Conservation (phyloP, 2,888 invertebrate genomes). For the Erebia palarica region DNA sequence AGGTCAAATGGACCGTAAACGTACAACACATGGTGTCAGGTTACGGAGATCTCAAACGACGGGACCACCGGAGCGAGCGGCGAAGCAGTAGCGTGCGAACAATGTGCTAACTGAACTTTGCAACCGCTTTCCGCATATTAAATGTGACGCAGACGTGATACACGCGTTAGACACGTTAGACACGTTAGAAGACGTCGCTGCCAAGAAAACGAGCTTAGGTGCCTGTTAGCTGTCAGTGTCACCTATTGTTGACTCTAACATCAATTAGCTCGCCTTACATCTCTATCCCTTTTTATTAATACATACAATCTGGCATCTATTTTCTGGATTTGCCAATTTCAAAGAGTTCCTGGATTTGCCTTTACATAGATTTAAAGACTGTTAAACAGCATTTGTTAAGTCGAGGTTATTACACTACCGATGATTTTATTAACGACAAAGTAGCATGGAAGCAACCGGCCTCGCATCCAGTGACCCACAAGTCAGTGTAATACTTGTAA, state of each 20-base stretch:
- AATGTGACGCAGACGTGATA: conserved; percentile 21
- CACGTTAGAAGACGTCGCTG: conserved; percentile 12
- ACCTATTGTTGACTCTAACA: neutral
- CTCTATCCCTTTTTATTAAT: neutral
- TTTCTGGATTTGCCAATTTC: too few relatives aligned
- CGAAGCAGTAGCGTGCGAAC: conserved; percentile 45
- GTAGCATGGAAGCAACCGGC: too few relatives aligned
- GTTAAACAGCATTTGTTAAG: too few relatives aligned
- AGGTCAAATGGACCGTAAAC: conserved; percentile 47
- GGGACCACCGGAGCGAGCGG: conserved; percentile 52
- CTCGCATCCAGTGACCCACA: too few relatives aligned
- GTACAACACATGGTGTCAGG: conserved; percentile 44
- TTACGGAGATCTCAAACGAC: conserved; percentile 47
- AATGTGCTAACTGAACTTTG: conserved; percentile 24
- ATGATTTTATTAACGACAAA: too few relatives aligned
- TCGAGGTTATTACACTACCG: too few relatives aligned
- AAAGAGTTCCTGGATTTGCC: too few relatives aligned
- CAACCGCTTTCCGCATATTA: conserved; percentile 23
- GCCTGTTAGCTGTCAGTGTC: conserved; percentile 13
- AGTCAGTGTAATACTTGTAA: too few relatives aligned
- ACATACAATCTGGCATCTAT: neutral
- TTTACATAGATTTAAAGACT: too few relatives aligned
- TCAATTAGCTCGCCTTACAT: neutral
- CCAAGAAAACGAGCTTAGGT: neutral
- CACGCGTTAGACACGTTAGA: conserved; percentile 20